These are phyloP conservation scores for Micoletzkya japonica DNA, from an alignment of 2,888 invertebrate species.

Conservation along the genomic window DNA sequence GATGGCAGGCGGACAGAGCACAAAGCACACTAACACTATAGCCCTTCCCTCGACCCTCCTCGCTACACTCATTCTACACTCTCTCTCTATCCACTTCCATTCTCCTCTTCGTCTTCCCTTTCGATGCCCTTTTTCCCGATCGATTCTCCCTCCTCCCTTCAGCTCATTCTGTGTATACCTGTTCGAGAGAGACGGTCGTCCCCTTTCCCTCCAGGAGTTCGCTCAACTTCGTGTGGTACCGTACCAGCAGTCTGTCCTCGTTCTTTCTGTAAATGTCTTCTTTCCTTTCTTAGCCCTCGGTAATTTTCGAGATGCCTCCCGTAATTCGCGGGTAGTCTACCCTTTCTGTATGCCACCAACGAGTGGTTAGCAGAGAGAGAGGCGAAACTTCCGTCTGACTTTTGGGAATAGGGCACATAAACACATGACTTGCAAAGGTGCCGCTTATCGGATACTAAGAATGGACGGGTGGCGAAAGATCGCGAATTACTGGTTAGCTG, in stretches of 20 bases:
- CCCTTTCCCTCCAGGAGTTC: slow-evolving; percentile 2
- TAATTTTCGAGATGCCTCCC: too few relatives aligned
- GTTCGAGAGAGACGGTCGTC: slow-evolving; percentile 16
- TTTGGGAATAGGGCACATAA: too few relatives aligned
- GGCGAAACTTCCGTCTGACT: too few relatives aligned
- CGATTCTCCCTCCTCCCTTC: too few relatives aligned
- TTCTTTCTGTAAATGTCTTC: not conserved
- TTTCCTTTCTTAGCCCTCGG: too few relatives aligned
- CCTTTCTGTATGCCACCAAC: too few relatives aligned
- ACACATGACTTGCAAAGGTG: too few relatives aligned
- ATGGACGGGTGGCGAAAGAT: not conserved
- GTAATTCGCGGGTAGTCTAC: too few relatives aligned
- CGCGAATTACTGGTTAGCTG: not conserved
- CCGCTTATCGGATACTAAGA: not conserved
- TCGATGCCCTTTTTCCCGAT: not conserved
- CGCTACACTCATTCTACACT: not conserved
- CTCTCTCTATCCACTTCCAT: not conserved
- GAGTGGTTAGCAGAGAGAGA: too few relatives aligned
- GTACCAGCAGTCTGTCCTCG: slow-evolving; percentile 19
- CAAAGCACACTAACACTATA: too few relatives aligned
- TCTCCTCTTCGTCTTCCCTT: not conserved
- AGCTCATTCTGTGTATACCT: slow-evolving; percentile 3
- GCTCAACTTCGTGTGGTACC: slow-evolving; percentile 18
- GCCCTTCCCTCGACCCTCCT: not conserved
- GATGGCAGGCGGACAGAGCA: too few relatives aligned